Evolutionary conservation across 92 coral and sea anemone genomes (phyloP).

Genomic region (Nematostella vectensis): DNA sequence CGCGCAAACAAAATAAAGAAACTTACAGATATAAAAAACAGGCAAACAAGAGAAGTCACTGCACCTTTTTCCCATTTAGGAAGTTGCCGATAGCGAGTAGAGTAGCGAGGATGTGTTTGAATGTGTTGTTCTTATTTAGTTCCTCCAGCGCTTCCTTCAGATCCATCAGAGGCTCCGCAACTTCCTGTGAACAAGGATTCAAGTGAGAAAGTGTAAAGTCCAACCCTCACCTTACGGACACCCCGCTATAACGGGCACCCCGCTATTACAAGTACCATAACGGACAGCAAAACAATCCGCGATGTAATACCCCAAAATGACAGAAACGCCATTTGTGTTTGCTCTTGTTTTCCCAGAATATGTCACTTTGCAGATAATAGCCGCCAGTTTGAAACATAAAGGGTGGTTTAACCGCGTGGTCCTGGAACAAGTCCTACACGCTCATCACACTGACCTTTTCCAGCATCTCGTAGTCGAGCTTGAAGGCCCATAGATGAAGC

Average conservation of each 20-base stretch:
- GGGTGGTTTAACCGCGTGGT: no score
- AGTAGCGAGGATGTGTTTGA: constrained; percentile 87
- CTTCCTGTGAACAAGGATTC: constrained; percentile 42
- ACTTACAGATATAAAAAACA: no score
- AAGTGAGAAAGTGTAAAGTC: not conserved
- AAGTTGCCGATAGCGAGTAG: constrained; percentile 93
- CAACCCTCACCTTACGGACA: not conserved
- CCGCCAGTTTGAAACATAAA: no score
- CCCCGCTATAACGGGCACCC: not conserved
- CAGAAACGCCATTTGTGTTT: no score
- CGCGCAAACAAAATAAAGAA: no score
- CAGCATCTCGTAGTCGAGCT: constrained; percentile 89
- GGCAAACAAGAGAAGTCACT: no score
- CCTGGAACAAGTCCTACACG: no score
- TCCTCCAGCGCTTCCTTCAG: constrained; percentile 88
- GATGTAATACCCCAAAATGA: no score
- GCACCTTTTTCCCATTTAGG: constrained; percentile 91
- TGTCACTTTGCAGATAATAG: no score
- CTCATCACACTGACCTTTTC: no score
- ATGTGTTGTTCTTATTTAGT: constrained; percentile 69
- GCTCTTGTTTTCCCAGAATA: no score
- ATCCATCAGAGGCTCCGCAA: constrained; percentile 99
- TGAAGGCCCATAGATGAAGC: constrained; percentile 88
- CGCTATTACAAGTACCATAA: not conserved
- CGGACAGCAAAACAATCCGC: not conserved